Evolutionary conservation across 2,797 vertebrate genomes (phyloP), one percentile per base, ranked within the genome.

Genomic region (Hippoglossus hippoglossus): DNA sequence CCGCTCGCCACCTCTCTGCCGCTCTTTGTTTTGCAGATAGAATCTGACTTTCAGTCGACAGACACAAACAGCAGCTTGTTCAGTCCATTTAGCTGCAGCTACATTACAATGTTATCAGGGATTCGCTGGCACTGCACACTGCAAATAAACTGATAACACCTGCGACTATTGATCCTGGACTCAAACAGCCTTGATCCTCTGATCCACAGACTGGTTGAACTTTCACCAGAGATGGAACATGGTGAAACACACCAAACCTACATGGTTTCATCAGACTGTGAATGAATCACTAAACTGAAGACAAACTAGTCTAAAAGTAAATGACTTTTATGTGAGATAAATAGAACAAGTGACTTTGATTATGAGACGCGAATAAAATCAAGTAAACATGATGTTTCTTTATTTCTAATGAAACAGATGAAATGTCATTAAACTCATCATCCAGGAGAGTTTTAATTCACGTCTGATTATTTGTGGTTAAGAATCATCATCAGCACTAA

Each of bases 71-170:
- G 72, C 75, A 74, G 75, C 84, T 81, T 83, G 83, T 87, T 88
- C 66, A 73, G 71, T 83, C 81, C 70, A 79, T 90, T 88, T 87
- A 87, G 77, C 79, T 80, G 63, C 24, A 22, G 83, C 82, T 84
- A 75, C 82, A 81, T 90, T 85, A 86, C 81, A 81, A 56, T 63
- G 83, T 87, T 86, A 87, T 90, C 86, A 73, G 73, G 70, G 84
- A 86, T 74, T 83, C 16, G 21, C 76, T 85, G 80, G 86, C 75
- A 60, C 58, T 2, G 13, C 39, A 39, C 11, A 1, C 81, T 80
- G 74, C 86, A 85, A 88, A 88, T 88, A 84, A 85, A 88, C 82
- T 87, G 86, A 86, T 90, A 90, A 88, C 83, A 78, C 81, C 71
- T 81, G 51, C 0, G 55, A 28, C 66, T 77, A 88, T 90, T 74